Conservation (phyloP, 2,113 vertebrate species). For the Hippocampus barbouri region DNA sequence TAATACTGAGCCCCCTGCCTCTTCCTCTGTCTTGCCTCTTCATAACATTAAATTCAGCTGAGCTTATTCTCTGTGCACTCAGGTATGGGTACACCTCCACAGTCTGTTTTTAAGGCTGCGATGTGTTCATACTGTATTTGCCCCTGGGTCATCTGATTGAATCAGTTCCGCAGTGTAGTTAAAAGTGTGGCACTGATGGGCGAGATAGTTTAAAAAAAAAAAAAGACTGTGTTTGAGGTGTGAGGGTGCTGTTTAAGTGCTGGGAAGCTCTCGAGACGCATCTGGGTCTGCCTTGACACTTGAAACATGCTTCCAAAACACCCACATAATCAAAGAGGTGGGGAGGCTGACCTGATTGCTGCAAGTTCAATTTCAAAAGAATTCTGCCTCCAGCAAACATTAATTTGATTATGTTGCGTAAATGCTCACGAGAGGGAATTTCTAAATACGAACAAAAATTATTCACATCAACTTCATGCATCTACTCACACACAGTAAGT, state of each 20-base stretch:
- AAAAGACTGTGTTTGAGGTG: constrained; percentile 3
- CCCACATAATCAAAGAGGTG: constrained; percentile 40
- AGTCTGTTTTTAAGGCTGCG: constrained; percentile 62
- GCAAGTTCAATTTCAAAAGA: constrained; percentile 14
- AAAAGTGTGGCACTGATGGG: constrained; percentile 28
- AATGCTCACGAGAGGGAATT: constrained; percentile 17
- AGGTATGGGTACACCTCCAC: constrained; percentile 63
- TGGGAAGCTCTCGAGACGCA: constrained; percentile 9
- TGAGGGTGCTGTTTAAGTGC: constrained; percentile 2
- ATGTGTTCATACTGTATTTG: constrained; percentile 55
- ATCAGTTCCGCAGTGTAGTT: constrained; percentile 64
- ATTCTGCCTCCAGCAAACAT: constrained; percentile 5
- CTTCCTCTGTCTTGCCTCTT: not conserved
- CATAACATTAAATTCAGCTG: constrained; percentile 29
- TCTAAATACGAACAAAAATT: constrained; percentile 21
- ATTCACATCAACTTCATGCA: constrained; percentile 13
- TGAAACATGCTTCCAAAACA: constrained; percentile 26
- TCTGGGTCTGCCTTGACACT: constrained; percentile 7
- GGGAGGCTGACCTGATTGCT: constrained; percentile 15
- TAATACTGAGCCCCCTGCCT: constrained; percentile 30
- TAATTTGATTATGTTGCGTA: constrained; percentile 10
- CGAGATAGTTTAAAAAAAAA: not conserved
- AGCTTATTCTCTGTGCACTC: constrained; percentile 56
- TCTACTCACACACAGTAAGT: constrained; percentile 6
- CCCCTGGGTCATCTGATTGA: constrained; percentile 60